phyloP scores from a whole-genome alignment of 2,888 invertebrate genomes.

The Yponomeuta cagnagella region DNA sequence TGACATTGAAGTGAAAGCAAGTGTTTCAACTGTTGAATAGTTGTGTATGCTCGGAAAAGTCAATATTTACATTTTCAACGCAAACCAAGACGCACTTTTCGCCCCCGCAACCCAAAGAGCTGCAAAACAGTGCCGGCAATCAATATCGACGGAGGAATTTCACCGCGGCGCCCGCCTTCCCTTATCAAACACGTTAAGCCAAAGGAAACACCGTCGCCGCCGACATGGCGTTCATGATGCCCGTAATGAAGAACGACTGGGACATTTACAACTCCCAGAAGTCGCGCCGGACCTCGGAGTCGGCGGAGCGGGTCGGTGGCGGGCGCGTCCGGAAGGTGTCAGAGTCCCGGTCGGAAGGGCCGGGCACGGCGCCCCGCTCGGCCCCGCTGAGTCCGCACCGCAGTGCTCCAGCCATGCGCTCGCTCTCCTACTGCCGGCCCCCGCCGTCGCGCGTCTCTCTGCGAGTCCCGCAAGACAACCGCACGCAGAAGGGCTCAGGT shows the following conservation, averaged over 20 bases:
- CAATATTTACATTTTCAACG: slow-evolving; percentile 12
- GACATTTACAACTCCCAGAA: slow-evolving; percentile 92
- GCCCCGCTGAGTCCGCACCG: slow-evolving; percentile 77
- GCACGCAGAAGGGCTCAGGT: slow-evolving; percentile 78
- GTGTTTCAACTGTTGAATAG: slow-evolving; percentile 21
- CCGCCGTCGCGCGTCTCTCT: slow-evolving; percentile 75
- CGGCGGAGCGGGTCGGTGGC: slow-evolving; percentile 52
- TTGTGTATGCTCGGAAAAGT: slow-evolving; percentile 13
- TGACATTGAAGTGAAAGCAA: slow-evolving; percentile 69
- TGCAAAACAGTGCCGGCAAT: slow-evolving; percentile 8
- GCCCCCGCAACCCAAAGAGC: background rate
- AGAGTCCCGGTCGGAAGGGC: slow-evolving; percentile 84
- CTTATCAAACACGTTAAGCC: slow-evolving; percentile 62
- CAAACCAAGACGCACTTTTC: background rate
- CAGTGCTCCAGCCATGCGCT: slow-evolving; percentile 79
- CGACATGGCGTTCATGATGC: slow-evolving; percentile 96
- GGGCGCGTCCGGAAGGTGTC: slow-evolving; percentile 82
- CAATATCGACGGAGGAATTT: slow-evolving; percentile 16
- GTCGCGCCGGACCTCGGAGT: slow-evolving; percentile 84
- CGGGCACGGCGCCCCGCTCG: slow-evolving; percentile 79
- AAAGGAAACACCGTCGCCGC: slow-evolving; percentile 58
- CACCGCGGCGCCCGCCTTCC: slow-evolving; percentile 33
- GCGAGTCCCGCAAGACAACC: slow-evolving; percentile 77
- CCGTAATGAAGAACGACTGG: slow-evolving; percentile 94
- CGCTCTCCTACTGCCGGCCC: slow-evolving; percentile 70